Conservation (phyloP, 2,113 vertebrate species). For the Cyprinodon tularosa region DNA sequence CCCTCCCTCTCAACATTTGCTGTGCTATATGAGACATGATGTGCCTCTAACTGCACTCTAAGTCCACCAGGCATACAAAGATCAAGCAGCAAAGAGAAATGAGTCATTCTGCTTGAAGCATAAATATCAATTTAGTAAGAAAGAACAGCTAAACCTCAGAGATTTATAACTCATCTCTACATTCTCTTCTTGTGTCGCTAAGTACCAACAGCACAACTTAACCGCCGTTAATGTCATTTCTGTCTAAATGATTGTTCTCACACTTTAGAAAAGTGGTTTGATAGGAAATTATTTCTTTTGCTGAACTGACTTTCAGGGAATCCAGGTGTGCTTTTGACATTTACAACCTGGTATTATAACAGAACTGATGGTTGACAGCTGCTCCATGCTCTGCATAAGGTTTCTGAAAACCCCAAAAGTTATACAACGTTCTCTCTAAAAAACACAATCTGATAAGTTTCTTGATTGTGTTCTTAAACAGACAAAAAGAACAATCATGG, state of each 20-base stretch:
- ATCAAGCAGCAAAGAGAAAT: conserved; percentile 51
- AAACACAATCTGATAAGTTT: background rate
- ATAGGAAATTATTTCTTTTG: background rate
- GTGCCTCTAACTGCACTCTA: conserved; percentile 51
- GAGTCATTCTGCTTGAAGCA: conserved; percentile 64
- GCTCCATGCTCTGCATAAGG: background rate
- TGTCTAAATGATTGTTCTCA: no score
- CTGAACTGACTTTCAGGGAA: background rate
- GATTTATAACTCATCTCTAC: conserved; percentile 48
- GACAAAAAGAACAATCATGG: background rate
- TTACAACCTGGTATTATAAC: background rate
- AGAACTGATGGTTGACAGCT: background rate
- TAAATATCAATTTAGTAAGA: conserved; percentile 57
- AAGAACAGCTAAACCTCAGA: conserved; percentile 41
- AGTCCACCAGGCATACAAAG: conserved; percentile 43
- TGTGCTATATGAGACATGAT: conserved; percentile 19
- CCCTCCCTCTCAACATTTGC: conserved; percentile 7
- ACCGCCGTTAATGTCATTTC: conserved; percentile 6
- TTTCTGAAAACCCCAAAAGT: background rate
- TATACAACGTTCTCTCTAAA: background rate
- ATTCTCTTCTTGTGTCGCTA: background rate
- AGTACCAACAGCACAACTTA: conserved; percentile 7
- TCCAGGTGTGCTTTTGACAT: background rate
- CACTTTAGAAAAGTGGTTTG: background rate
- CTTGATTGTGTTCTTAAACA: background rate